Base-by-base conservation (phyloP, 2,113 vertebrate species). In the Oophaga pumilio region DNA sequence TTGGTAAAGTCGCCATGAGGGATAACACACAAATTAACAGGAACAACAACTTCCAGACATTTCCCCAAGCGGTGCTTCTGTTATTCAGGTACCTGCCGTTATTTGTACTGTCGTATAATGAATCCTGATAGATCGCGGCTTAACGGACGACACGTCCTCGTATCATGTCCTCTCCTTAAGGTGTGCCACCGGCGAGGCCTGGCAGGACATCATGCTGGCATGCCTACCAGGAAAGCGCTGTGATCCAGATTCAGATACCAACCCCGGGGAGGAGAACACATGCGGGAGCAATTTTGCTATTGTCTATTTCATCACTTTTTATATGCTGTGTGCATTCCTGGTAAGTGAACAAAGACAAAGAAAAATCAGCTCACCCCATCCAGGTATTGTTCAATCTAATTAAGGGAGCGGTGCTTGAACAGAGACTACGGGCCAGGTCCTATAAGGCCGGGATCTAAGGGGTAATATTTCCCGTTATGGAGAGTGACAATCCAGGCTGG, bases 11-110 rank as follows among this genome's bases (percentile, higher is more conserved):
- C 57, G 98, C 98, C 60, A 98, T 99, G 98, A 96, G 96, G 92
- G 98, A 99, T 76, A 96, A 96, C 88, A 97, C 96, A 6, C 98
- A 99, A 88, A 99, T 99, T 93, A 99, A 99, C 92, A 95, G 98
- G 90, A 99, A 99, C 95, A 99, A 99, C 94, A 99, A 99, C 93
- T 99, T 99, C 93, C 98, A 99, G 93, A 99, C 98, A 2, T 99
- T 99, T 85, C 97, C 96, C 1, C 98, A 99, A 92, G 97, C 98
- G 0, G 98, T 99, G 49, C 94, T 99, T 0, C 96, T 99, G 64
- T 96, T 99, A 24, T 99, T 99, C 93, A 97, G 98, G 98, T 99
- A 68, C 88, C 93, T 89, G 52, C 28, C 22, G 26, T 81, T 80
- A 33, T 80, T 60, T 20, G 1, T 7, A 5, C 52, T 18, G 10